Evolutionary conservation across 2,797 vertebrate species (phyloP).

Genomic region (Schizopygopsis malacanthus): DNA sequence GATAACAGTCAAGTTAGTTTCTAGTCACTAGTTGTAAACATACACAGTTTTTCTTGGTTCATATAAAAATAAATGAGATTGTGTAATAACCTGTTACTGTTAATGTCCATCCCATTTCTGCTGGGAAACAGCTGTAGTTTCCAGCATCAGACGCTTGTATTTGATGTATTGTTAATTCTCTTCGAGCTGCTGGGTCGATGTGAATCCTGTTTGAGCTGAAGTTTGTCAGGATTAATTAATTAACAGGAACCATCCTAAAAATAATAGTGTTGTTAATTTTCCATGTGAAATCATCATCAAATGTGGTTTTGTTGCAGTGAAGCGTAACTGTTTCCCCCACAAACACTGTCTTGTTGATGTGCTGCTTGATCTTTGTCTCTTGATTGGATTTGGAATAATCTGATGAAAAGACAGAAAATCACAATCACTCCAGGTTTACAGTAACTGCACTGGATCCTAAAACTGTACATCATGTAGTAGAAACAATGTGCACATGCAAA

Average conservation of each 20-base stretch:
- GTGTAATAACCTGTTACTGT: background rate
- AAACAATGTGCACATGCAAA: background rate
- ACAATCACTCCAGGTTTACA: background rate
- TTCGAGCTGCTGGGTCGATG: background rate
- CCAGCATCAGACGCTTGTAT: slow-evolving; percentile 36
- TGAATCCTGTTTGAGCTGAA: slow-evolving; percentile 24
- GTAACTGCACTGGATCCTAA: too few relatives aligned
- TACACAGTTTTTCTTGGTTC: background rate
- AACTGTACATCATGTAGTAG: background rate
- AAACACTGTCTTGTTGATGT: background rate
- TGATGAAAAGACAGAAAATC: background rate
- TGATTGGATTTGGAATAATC: background rate
- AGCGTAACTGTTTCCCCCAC: slow-evolving; percentile 10
- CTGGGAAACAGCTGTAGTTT: slow-evolving; percentile 1
- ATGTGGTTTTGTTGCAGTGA: background rate
- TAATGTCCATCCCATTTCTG: slow-evolving; percentile 2
- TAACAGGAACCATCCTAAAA: accelerated
- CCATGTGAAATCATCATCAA: background rate
- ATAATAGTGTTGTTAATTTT: background rate
- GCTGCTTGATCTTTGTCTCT: accelerated
- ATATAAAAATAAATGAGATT: background rate
- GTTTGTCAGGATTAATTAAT: too few relatives aligned
- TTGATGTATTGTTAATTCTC: slow-evolving; percentile 8
- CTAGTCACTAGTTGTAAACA: background rate
- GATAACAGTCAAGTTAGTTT: background rate